Conservation (phyloP, 2,113 vertebrate genomes). For the Heterochromis multidens region DNA sequence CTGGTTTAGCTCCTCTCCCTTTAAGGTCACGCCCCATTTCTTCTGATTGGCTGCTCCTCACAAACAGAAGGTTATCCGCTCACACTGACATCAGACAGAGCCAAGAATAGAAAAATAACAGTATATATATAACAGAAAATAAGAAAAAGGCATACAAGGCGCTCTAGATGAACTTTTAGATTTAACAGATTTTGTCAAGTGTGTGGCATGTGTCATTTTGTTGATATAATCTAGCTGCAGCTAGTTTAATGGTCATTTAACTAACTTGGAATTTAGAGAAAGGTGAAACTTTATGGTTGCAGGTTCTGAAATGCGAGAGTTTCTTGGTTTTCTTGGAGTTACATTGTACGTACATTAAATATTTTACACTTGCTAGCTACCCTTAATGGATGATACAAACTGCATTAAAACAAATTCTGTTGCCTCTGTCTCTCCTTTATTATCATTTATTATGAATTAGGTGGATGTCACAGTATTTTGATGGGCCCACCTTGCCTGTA, state of each 20-base stretch:
- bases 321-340: not conserved
- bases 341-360: not conserved
- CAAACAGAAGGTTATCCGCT: not conserved
- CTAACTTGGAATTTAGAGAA: not conserved
- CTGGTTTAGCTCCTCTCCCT: not conserved
- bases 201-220: too few species aligned
- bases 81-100: not conserved
- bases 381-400: too few species aligned
- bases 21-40: not conserved
- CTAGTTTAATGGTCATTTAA: too few species aligned
- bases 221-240: too few species aligned
- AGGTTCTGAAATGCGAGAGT: not conserved
- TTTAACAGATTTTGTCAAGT: too few species aligned
- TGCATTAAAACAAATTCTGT: not conserved
- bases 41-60: not conserved
- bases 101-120: fast-evolving
- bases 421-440: not conserved
- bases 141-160: too few species aligned
- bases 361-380: not conserved
- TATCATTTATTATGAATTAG: not conserved
- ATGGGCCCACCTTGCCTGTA: not conserved
- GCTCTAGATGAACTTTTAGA: too few species aligned
- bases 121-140: too few species aligned
- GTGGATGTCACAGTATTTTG: not conserved
- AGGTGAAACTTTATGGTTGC: not conserved